A percentile compares a stretch with the other conserved stretches of the same genome.
Conservation (phyloP, 2,888 invertebrate genomes). For the Cheilosia vulpina region DNA sequence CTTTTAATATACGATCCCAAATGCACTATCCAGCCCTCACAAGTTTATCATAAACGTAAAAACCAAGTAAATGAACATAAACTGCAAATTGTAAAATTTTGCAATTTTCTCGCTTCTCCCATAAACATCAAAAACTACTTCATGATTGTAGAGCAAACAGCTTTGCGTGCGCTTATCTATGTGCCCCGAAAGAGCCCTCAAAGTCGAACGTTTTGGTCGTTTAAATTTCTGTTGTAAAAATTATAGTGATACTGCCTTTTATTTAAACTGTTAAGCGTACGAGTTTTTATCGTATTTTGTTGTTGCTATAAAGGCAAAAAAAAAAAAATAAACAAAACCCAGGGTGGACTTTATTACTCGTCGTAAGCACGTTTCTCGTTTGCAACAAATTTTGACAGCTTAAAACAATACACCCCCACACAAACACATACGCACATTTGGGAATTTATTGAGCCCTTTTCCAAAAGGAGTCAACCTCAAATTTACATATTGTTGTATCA, state of each 20-base stretch:
- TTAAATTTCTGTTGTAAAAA: slow-evolving; percentile 11
- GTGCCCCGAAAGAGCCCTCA: not conserved
- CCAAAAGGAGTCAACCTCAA: not conserved
- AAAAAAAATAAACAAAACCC: not conserved
- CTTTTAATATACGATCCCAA: too few relatives aligned
- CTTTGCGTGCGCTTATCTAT: not conserved
- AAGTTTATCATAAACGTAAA: not conserved
- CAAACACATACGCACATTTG: not conserved
- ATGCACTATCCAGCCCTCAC: too few relatives aligned
- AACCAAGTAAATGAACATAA: not conserved
- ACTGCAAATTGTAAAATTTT: not conserved
- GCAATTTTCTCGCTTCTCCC: not conserved
- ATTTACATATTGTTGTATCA: slow-evolving; percentile 23
- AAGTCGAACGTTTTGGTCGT: not conserved
- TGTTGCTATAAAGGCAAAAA: not conserved
- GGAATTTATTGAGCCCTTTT: slow-evolving; percentile 20
- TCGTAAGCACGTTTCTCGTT: slow-evolving; percentile 17
- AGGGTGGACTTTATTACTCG: slow-evolving; percentile 11
- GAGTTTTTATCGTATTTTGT: not conserved
- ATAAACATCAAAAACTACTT: slow-evolving; percentile 3
- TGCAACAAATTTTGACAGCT: slow-evolving; percentile 17
- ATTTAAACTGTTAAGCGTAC: slow-evolving; percentile 30
- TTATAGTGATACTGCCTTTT: slow-evolving; percentile 17
- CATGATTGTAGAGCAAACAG: not conserved
- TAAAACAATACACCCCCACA: slow-evolving; percentile 7